Evolutionary conservation across 37 sponge, comb jelly and placozoan species (phyloP), one percentile per base, ranked within the genome.

Genomic region (Theonella swinhoei): DNA sequence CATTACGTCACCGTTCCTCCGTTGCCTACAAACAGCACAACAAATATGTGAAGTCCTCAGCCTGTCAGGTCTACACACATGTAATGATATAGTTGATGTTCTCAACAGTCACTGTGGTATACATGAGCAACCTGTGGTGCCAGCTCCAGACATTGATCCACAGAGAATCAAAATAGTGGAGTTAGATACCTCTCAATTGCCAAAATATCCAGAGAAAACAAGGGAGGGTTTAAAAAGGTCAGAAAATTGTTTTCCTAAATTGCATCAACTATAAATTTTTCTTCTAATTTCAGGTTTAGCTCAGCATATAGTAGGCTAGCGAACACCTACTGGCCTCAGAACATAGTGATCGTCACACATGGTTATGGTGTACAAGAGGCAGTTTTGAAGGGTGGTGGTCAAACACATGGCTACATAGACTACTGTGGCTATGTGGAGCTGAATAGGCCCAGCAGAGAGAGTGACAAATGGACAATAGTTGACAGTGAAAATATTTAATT

Each of bases 401-500:
- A 11, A 20, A 32, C 19, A 32, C 20, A 32, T 1, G 72, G 19
- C 5, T 78, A 66, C 33, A 40, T 67, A 1, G 26, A 61, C 60
- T 87, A 87, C 39, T 87, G 88, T 75, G 88, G 88, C 34, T 43
- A 75, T 80, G 88, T 87, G 58, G 88, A 81, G 28, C 39, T 87
- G 62, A 81, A 4, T 11, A 74, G 88, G 74, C 38, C 31, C 7
- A 26, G 59, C 28, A 77, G 23, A 39, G 70, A 60, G 17, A 32
- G 60, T 8, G 47, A 59, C 33, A 20, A 76, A 1, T 81, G 82
- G 88, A 74, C 31, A 23, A 34, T 59, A 7, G 40, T 9, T 25
- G 7, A 42, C 1, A 25, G 14, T 33, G 38, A 22, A 22, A 11
- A 68, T 28, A 5, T 68, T 29, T 25, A 29, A 20, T 19, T 58